phyloP scores from a whole-genome alignment of 2,797 vertebrate species.

The Chloroceryle amazona region DNA sequence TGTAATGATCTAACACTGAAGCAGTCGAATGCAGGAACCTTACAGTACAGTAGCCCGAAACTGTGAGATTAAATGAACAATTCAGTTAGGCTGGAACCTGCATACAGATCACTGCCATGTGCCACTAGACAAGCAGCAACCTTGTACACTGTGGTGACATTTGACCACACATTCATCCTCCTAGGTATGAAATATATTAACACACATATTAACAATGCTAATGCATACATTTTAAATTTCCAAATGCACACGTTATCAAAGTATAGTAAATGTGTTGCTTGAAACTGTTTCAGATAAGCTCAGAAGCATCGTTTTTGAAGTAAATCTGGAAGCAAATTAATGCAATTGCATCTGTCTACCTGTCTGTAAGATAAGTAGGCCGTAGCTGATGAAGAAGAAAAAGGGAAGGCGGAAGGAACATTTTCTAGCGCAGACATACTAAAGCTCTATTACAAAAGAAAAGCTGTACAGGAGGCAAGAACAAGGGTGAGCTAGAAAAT shows the following conservation, averaged over 20 bases:
- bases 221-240: neutral
- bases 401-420: neutral
- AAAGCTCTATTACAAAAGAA: neutral
- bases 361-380: neutral
- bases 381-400: neutral
- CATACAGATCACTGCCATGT: rapidly evolving
- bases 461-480: neutral
- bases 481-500: neutral
- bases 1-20: neutral
- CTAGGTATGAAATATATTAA: neutral
- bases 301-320: neutral
- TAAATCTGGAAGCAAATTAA: neutral
- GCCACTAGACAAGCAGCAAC: neutral
- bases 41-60: rapidly evolving
- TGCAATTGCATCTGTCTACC: neutral
- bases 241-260: neutral
- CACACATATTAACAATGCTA: neutral
- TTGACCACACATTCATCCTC: neutral
- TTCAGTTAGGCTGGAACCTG: neutral
- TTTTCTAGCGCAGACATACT: neutral
- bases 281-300: neutral
- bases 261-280: neutral
- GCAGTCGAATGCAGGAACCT: neutral
- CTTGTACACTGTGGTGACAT: no score
- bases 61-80: neutral